Conservation (phyloP, 2,797 vertebrate genomes). For the Telmatherina bonti region DNA sequence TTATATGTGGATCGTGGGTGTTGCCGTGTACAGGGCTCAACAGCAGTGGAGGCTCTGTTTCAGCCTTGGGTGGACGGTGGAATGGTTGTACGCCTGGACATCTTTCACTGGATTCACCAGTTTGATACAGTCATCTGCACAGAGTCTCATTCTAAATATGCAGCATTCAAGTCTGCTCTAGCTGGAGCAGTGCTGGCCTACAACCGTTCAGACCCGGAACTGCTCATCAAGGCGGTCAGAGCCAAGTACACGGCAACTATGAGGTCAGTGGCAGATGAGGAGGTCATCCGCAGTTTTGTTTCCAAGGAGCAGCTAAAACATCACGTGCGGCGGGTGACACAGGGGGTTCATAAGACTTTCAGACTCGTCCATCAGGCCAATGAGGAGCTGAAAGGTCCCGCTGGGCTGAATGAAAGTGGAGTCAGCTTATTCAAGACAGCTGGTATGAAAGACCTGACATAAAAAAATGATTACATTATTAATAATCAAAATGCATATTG, state of each 20-base stretch:
- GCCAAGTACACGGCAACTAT: conserved; percentile 7
- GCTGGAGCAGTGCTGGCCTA: conserved; percentile 32
- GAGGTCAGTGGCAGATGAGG: too few species aligned
- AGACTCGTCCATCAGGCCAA: neutral
- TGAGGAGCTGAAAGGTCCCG: neutral
- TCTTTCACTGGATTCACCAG: conserved; percentile 44
- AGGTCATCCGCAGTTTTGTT: neutral
- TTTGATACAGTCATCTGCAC: conserved; percentile 33
- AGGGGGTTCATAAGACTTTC: rapidly evolving
- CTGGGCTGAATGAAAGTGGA: neutral
- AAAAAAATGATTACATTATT: neutral
- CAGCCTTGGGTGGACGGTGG: neutral
- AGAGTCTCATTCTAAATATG: conserved; percentile 29
- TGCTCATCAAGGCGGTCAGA: conserved; percentile 26
- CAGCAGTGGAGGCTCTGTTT: conserved; percentile 1
- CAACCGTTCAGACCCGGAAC: conserved; percentile 25
- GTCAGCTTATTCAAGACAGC: conserved; percentile 6
- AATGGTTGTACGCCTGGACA: conserved; percentile 26
- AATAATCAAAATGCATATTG: too few species aligned
- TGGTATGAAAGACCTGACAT: neutral
- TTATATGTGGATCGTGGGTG: neutral
- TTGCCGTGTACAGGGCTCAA: neutral
- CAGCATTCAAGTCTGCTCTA: conserved; percentile 32
- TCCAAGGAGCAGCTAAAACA: neutral
- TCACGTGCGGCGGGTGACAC: neutral